Base-by-base conservation (phyloP, 2,888 invertebrate species). In the Stratiomys singularior region DNA sequence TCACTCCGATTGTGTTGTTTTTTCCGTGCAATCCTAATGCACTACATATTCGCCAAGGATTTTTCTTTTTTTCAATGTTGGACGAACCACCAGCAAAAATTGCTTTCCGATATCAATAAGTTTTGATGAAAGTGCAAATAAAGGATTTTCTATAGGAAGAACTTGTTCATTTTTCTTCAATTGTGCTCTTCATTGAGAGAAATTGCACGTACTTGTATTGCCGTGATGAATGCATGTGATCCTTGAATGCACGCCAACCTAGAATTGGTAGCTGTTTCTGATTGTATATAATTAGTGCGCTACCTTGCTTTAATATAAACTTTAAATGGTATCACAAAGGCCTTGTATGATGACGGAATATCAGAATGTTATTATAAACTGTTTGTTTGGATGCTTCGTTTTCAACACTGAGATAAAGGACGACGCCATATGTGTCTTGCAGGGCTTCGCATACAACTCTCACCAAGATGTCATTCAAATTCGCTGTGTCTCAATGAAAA, bases 81-180 rank as follows among this genome's bases (percentile, higher is more conserved):
- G 58, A 18, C 4, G 25, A 60, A 25, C 25, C 21, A 18, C 58
- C 25, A 60, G 18, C 58, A 67, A 37, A 67, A 67, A 67, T 67
- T 67, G 67, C 67, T 67, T 67, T 67, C 67, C 67, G 30, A 67
- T 67, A 67, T 44, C 67, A 30, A 67, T 67, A 67, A 67, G 44
- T 67, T 64, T 21, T 44, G 67, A 67, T 67, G 67, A 67, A 21
- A 67, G 67, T 67, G 67, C 67, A 67, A 30, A 67, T 37, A 44
- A 18, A 60, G 58, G 58, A 60, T 60, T 60, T 25, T 60, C 21
- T 9, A 60, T 23, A 21, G 23, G 4, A n/a, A 4, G 58, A 52
- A 15, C 52, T 52, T 52, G 15, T 52, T 18, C 52, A 13, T 4
- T 18, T 52, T 52, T 52, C 18, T 52, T 13, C 52, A 13, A n/a